Percentiles rank a stretch among this genome's conserved stretches.
Evolutionary conservation across 2,113 vertebrate species (phyloP).

Genomic region (Corythornis cristatus): DNA sequence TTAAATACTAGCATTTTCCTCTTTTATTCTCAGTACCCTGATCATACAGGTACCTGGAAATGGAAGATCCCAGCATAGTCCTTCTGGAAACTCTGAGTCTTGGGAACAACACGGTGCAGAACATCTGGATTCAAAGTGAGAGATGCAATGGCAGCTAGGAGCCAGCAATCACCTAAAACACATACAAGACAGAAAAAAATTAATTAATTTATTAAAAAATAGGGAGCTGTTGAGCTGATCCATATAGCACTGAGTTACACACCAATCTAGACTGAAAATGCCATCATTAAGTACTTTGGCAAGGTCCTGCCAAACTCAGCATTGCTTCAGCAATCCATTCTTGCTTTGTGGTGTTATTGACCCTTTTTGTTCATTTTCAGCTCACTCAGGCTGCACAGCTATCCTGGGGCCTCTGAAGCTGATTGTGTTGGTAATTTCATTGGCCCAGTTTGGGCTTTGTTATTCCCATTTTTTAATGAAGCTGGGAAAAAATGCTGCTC

Average conservation of each 20-base stretch:
- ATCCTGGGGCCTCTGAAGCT: background rate
- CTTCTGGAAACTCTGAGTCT: conserved; percentile 74
- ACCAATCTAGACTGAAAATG: background rate
- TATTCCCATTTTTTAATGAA: background rate
- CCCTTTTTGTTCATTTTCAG: background rate
- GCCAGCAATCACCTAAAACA: conserved; percentile 79
- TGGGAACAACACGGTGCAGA: conserved; percentile 70
- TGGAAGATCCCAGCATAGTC: conserved; percentile 80
- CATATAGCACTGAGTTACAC: accelerated
- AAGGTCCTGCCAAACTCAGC: background rate
- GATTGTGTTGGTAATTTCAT: background rate
- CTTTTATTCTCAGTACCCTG: background rate
- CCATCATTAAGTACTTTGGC: background rate
- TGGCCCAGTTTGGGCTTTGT: background rate
- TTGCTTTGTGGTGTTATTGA: background rate
- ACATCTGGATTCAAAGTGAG: conserved; percentile 77
- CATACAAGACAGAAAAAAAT: background rate
- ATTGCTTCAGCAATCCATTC: background rate
- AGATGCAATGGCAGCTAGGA: conserved; percentile 79
- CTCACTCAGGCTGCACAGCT: background rate
- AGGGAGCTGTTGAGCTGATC: background rate
- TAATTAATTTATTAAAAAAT: background rate
- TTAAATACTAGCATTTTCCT: background rate
- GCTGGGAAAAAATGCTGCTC: background rate
- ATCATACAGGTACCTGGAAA: conserved; percentile 71